phyloP scores from a whole-genome alignment of 1,140 invertebrate genomes.

The Pteromalus puparum region DNA sequence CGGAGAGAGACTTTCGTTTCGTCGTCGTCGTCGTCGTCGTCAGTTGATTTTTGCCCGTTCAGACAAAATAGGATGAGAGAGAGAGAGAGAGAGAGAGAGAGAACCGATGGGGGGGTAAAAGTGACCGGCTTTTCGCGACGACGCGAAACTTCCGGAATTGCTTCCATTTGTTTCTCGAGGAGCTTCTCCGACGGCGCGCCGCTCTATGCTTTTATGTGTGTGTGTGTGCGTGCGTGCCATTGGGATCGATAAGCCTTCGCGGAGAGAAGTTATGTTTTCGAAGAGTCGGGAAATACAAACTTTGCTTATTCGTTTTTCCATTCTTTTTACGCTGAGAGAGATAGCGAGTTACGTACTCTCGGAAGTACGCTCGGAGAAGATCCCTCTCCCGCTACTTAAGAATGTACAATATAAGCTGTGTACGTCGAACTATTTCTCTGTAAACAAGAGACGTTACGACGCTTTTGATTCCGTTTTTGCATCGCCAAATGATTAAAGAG shows the following conservation, averaged over 20 bases:
- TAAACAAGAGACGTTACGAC: background rate
- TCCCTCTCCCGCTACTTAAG: background rate
- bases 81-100: background rate
- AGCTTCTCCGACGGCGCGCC: slow-evolving; percentile 2
- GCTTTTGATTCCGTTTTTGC: background rate
- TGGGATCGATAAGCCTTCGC: slow-evolving; percentile 20
- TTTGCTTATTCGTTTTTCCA: slow-evolving; percentile 18
- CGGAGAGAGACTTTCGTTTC: background rate
- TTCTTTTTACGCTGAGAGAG: background rate
- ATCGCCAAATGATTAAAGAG: too few relatives aligned
- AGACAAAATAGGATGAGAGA: background rate
- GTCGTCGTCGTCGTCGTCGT: background rate
- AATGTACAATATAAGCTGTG: background rate
- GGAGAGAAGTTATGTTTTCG: slow-evolving; percentile 20
- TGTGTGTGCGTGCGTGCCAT: background rate
- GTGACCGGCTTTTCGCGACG: slow-evolving; percentile 9
- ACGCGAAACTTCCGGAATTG: slow-evolving; percentile 28
- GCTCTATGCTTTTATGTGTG: too few relatives aligned
- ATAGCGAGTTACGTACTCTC: too few relatives aligned
- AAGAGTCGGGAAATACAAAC: background rate
- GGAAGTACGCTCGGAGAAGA: too few relatives aligned
- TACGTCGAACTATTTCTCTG: background rate
- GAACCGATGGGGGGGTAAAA: background rate
- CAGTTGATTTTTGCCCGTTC: background rate
- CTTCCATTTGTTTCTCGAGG: slow-evolving; percentile 29